Evolutionary conservation across 2,113 vertebrate genomes (phyloP), one percentile per base, ranked within the genome.

Genomic region (Ellobius talpinus): DNA sequence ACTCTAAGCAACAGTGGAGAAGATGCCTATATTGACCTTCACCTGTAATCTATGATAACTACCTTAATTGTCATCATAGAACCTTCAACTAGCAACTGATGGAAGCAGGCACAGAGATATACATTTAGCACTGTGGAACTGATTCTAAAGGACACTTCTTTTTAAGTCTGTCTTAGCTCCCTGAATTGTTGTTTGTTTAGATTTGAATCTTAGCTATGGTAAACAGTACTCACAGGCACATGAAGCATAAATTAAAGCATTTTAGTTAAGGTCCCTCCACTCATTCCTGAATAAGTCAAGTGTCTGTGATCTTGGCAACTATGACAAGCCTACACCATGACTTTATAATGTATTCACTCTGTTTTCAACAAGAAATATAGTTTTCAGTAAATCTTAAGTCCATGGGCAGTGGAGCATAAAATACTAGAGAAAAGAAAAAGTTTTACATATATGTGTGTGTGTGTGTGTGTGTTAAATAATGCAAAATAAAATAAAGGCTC

Each of bases 191-290:
- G 26, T 47, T 45, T 73, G n/a, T 91, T 91, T 91, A 70, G 26
- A 79, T 68, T 81, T 42, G 21, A 3, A 68, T 26, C 39, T 87
- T 85, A 85, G n/a, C 24, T 90, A 33, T 77, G 39, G 21, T 89
- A 87, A 63, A 31, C 21, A 84, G 7, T 89, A 84, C 47, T 88
- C 29, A 82, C 31, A 94, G 29, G 17, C 79, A 94, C 86, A 78
- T 89, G 47, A 94, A 8, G 11, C 77, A 72, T 68, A 23, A 21
- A 17, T 63, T 1, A 92, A 90, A 72, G 74, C 47, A 91, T 24
- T 84, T 90, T 93, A 95, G 78, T 82, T 93, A 68, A 79, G 52
- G 36, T 96, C n/a, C 6, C 72, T 70, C 2, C 36, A 87, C 89
- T 66, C 89, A 13, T 89, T 31, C 82, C 73, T 73, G 3, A 47